These are phyloP conservation scores for Syngnathus scovelli DNA, from an alignment of 2,113 vertebrate genomes.

Conservation along the genomic window DNA sequence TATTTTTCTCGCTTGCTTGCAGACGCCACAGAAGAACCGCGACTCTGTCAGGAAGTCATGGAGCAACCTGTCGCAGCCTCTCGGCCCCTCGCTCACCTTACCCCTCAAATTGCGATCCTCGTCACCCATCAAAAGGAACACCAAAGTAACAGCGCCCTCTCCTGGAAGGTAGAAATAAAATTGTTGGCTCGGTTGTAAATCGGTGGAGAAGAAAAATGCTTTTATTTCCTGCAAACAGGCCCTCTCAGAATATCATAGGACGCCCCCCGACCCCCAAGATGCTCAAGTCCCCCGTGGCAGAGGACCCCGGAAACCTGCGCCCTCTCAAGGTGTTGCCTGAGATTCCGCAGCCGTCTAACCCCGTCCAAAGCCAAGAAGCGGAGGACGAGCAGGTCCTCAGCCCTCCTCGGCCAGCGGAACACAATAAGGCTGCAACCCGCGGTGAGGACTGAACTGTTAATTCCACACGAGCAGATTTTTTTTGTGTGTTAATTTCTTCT, in stretches of 20 bases:
- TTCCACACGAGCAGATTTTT: neutral
- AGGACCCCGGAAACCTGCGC: slow-evolving; percentile 83
- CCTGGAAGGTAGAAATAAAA: slow-evolving; percentile 75
- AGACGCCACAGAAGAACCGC: slow-evolving; percentile 64
- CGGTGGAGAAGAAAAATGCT: neutral
- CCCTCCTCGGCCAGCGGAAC: slow-evolving; percentile 48
- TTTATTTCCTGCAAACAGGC: slow-evolving; percentile 45
- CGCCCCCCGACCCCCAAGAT: slow-evolving; percentile 79
- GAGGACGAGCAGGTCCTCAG: slow-evolving; percentile 40
- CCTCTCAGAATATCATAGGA: slow-evolving; percentile 67
- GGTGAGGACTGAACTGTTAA: slow-evolving; percentile 16
- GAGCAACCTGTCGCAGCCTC: slow-evolving; percentile 72
- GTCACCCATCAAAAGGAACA: slow-evolving; percentile 74
- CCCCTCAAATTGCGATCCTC: slow-evolving; percentile 66
- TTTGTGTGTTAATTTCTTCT: no score
- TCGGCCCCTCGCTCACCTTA: slow-evolving; percentile 59
- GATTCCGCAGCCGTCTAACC: slow-evolving; percentile 34
- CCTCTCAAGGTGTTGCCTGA: slow-evolving; percentile 72
- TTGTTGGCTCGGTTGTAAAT: neutral
- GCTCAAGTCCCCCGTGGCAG: slow-evolving; percentile 67
- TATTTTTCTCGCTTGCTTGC: neutral
- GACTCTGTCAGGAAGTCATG: slow-evolving; percentile 75
- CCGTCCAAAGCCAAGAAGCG: slow-evolving; percentile 15
- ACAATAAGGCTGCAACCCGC: slow-evolving; percentile 45
- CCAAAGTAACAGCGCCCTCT: slow-evolving; percentile 74